Evolutionary conservation across 2,888 invertebrate species (phyloP).

Genomic region (Mycalesis mineus): DNA sequence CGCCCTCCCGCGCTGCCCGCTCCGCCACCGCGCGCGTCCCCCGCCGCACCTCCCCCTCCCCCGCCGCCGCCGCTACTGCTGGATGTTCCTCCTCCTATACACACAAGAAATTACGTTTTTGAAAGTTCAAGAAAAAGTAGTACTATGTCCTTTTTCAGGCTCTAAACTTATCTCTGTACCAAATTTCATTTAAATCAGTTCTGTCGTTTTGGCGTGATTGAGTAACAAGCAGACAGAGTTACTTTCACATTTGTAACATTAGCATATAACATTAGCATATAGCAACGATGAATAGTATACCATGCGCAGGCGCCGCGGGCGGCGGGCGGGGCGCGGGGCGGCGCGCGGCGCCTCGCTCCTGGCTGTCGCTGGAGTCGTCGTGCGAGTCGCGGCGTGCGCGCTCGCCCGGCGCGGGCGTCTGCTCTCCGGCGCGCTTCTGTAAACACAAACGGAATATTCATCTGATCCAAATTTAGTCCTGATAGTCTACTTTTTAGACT

Average conservation of each 20-base stretch:
- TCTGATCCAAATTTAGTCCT: too few relatives aligned
- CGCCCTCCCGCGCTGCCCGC: slow-evolving; percentile 79
- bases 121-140: too few relatives aligned
- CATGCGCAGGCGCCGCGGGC: slow-evolving; percentile 26
- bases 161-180: too few relatives aligned
- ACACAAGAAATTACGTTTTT: neutral
- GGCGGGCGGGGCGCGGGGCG: slow-evolving; percentile 55
- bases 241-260: too few relatives aligned
- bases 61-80: slow-evolving; percentile 58
- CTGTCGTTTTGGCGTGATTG: too few relatives aligned
- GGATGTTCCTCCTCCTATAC: slow-evolving; percentile 18
- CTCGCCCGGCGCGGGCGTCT: slow-evolving; percentile 77
- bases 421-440: slow-evolving; percentile 84
- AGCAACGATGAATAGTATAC: neutral
- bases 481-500: too few relatives aligned
- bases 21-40: slow-evolving; percentile 54
- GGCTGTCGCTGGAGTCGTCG: slow-evolving; percentile 91
- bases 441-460: too few relatives aligned
- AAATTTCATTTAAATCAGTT: too few relatives aligned
- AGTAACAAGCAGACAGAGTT: too few relatives aligned
- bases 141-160: too few relatives aligned
- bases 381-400: slow-evolving; percentile 87
- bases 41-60: slow-evolving; percentile 27
- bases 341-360: slow-evolving; percentile 81
- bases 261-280: too few relatives aligned